A percentile compares a stretch with the other conserved stretches of the same genome.
Conservation (phyloP, 2,797 vertebrate species). For the Myotis planiceps region DNA sequence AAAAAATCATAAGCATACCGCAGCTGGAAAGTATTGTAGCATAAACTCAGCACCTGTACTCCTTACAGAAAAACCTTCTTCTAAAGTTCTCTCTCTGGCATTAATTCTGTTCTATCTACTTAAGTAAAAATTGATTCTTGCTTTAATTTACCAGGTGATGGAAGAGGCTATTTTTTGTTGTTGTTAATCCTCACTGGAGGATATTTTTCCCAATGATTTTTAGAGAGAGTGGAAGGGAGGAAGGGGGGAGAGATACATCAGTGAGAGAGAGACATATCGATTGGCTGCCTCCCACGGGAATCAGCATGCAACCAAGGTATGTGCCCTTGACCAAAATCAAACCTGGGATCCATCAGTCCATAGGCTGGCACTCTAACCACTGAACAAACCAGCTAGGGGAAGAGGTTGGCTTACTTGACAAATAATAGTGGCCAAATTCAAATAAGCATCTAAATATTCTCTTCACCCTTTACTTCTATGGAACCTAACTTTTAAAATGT, state of each 20-base stretch:
- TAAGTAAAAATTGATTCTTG: neutral
- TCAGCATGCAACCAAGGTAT: no score
- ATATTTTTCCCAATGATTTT: no score
- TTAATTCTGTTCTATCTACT: neutral
- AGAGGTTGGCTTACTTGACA: neutral
- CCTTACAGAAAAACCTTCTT: neutral
- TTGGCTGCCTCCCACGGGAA: no score
- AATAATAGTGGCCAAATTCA: neutral
- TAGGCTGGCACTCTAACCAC: no score
- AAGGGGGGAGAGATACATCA: no score
- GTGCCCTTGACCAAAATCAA: no score
- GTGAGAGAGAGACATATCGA: no score
- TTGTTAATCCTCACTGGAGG: no score
- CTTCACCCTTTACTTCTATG: constrained; percentile 24
- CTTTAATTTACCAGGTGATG: constrained; percentile 30
- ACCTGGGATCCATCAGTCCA: no score
- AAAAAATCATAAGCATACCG: constrained; percentile 9
- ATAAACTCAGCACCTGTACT: constrained; percentile 37
- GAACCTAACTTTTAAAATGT: constrained; percentile 36
- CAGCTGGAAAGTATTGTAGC: neutral
- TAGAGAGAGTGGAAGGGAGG: no score
- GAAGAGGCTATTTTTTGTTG: neutral
- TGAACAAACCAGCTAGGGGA: neutral
- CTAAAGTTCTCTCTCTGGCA: neutral
- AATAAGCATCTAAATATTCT: constrained; percentile 41